A percentile compares a stretch with the other conserved stretches of the same genome.
phyloP scores from a whole-genome alignment of 2,888 invertebrate genomes.

The Ditula angustiorana region DNA sequence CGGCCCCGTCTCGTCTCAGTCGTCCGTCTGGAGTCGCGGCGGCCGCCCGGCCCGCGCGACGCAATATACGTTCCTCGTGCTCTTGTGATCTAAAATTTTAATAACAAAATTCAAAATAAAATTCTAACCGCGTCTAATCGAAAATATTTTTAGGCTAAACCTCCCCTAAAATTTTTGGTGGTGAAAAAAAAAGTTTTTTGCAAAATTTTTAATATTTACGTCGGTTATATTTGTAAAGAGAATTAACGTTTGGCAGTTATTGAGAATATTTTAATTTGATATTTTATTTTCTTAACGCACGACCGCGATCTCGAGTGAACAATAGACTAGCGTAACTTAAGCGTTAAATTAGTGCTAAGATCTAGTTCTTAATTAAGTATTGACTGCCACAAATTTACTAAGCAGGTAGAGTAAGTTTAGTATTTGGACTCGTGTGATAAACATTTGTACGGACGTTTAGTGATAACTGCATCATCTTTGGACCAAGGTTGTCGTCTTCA shows the following conservation, averaged over 20 bases:
- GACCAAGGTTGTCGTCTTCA: conserved; percentile 69
- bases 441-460: conserved; percentile 60
- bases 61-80: conserved; percentile 85
- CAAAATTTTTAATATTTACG: conserved; percentile 84
- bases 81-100: conserved; percentile 84
- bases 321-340: conserved; percentile 54
- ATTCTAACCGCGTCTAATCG: conserved; percentile 76
- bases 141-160: conserved; percentile 82
- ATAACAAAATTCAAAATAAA: conserved; percentile 64
- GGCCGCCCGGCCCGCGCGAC: conserved; percentile 84
- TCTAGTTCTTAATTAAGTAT: conserved; percentile 61
- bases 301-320: conserved; percentile 69
- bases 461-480: conserved; percentile 53
- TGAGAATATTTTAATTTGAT: conserved; percentile 76
- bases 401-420: conserved; percentile 53
- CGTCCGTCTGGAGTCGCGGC: conserved; percentile 85
- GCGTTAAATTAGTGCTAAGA: conserved; percentile 66
- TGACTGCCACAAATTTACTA: conserved; percentile 63
- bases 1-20: conserved; percentile 71
- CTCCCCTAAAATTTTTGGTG: conserved; percentile 75
- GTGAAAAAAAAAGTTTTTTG: conserved; percentile 71
- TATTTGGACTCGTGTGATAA: conserved; percentile 60
- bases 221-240: conserved; percentile 82
- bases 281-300: conserved; percentile 71
- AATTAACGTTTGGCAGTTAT: conserved; percentile 81